Percentiles rank a stretch among this genome's conserved stretches.
These are phyloP conservation scores for Grapholita molesta DNA, from an alignment of 1,140 invertebrate genomes.

Conservation along the genomic window DNA sequence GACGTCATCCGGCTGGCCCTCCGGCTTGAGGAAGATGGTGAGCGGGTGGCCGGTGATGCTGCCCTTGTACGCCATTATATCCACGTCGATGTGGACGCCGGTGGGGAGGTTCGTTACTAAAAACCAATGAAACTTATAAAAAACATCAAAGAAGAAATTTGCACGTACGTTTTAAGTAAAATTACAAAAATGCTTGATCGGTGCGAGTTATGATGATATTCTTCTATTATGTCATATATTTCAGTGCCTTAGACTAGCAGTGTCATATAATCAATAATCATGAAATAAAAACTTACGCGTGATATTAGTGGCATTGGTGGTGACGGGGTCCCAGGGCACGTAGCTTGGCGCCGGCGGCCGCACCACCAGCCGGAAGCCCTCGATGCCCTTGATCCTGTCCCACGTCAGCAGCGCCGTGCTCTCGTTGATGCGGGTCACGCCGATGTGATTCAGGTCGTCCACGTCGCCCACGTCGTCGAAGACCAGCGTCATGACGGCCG, in stretches of 20 bases:
- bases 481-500: slow-evolving; percentile 76
- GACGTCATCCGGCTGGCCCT: slow-evolving; percentile 71
- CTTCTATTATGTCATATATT: too few relatives aligned
- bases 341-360: slow-evolving; percentile 71
- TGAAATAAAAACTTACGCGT: slow-evolving; percentile 69
- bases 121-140: slow-evolving; percentile 27
- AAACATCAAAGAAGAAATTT: too few relatives aligned
- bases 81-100: slow-evolving; percentile 79
- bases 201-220: too few relatives aligned
- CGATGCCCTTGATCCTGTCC: slow-evolving; percentile 79
- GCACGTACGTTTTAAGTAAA: too few relatives aligned
- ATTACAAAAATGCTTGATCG: too few relatives aligned
- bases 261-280: neutral
- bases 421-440: slow-evolving; percentile 69
- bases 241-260: too few relatives aligned
- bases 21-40: slow-evolving; percentile 74
- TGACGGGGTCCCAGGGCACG: slow-evolving; percentile 60
- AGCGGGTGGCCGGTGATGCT: slow-evolving; percentile 79
- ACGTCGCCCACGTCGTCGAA: slow-evolving; percentile 82
- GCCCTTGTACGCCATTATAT: slow-evolving; percentile 81
- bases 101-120: slow-evolving; percentile 71
- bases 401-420: slow-evolving; percentile 80
- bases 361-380: slow-evolving; percentile 81
- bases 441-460: slow-evolving; percentile 79
- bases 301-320: slow-evolving; percentile 64